phyloP scores from a whole-genome alignment of 2,113 vertebrate species.

The Stercorarius parasiticus region DNA sequence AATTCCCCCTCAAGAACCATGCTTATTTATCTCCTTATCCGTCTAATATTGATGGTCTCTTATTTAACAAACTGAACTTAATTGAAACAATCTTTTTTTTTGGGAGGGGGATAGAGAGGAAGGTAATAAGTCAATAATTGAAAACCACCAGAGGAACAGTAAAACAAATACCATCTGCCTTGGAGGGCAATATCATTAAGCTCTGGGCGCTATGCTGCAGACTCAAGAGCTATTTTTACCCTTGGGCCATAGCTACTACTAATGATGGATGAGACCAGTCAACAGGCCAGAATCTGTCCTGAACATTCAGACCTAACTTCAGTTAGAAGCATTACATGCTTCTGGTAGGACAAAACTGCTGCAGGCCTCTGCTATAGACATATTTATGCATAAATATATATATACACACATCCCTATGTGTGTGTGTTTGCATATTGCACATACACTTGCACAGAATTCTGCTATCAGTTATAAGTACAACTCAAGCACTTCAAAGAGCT shows the following conservation, averaged over 20 bases:
- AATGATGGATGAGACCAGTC: slow-evolving; percentile 18
- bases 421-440: background rate
- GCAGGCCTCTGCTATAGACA: background rate
- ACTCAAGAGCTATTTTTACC: slow-evolving; percentile 22
- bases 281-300: slow-evolving; percentile 12
- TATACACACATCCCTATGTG: fast-evolving
- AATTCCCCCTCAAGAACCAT: background rate
- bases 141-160: background rate
- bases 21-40: background rate
- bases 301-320: background rate
- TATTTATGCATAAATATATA: background rate
- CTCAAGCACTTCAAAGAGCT: background rate
- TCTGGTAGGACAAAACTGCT: background rate
- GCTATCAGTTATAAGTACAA: background rate
- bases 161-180: slow-evolving; percentile 41
- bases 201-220: slow-evolving; percentile 13
- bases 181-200: slow-evolving; percentile 36
- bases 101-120: fast-evolving
- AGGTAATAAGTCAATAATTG: background rate
- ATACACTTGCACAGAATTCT: background rate
- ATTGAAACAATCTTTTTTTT: background rate
- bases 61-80: background rate
- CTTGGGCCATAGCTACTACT: background rate
- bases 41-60: background rate
- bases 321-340: background rate